These are phyloP conservation scores for Synergus gifuensis DNA, from an alignment of 2,888 invertebrate genomes.

Conservation along the genomic window DNA sequence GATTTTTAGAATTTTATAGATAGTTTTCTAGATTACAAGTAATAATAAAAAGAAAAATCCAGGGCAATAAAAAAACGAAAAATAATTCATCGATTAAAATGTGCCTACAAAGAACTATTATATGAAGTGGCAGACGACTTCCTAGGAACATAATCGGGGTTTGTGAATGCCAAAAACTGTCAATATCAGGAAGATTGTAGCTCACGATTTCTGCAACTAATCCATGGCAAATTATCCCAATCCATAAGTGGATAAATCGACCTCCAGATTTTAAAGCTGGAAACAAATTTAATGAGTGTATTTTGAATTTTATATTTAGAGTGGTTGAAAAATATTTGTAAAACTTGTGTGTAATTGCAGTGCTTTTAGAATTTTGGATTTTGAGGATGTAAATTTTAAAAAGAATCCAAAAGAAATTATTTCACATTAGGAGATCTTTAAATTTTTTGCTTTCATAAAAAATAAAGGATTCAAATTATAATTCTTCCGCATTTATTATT, in stretches of 20 bases:
- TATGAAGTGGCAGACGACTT: slow-evolving; percentile 85
- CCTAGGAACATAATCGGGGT: slow-evolving; percentile 86
- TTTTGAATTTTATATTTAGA: not conserved
- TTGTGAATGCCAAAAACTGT: slow-evolving; percentile 92
- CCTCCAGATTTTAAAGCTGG: slow-evolving; percentile 86
- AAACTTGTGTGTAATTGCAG: not conserved
- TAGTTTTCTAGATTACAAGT: not conserved
- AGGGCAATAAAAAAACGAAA: not conserved
- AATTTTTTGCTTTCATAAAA: not conserved
- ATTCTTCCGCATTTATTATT: not conserved
- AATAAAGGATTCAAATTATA: no score
- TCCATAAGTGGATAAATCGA: slow-evolving; percentile 87
- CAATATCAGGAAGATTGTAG: slow-evolving; percentile 85
- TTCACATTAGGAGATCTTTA: not conserved
- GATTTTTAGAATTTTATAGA: not conserved
- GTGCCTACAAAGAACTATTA: slow-evolving; percentile 84
- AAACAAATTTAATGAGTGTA: slow-evolving; percentile 51
- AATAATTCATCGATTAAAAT: slow-evolving; percentile 24
- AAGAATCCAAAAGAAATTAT: not conserved
- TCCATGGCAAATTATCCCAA: slow-evolving; percentile 86
- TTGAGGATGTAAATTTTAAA: not conserved
- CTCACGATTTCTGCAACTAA: slow-evolving; percentile 85
- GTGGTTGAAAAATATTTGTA: not conserved
- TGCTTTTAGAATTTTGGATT: slow-evolving; percentile 21
- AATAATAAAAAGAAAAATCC: not conserved